Evolutionary conservation across 2,797 vertebrate genomes (phyloP).

Genomic region (Labroides dimidiatus): DNA sequence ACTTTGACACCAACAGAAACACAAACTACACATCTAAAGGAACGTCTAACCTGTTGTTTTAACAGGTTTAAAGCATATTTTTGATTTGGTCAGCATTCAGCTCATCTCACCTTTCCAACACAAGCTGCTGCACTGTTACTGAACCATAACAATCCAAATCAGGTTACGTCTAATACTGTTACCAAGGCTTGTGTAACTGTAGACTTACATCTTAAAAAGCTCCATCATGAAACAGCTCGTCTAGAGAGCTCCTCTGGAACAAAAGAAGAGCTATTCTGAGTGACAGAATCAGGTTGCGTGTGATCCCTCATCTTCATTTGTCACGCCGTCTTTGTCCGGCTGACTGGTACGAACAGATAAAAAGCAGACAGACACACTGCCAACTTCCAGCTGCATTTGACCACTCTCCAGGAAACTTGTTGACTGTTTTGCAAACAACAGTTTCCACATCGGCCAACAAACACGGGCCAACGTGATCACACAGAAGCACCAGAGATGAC

Average conservation of each 20-base stretch:
- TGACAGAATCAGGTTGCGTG: constrained; percentile 46
- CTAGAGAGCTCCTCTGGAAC: constrained; percentile 5
- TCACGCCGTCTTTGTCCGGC: constrained; percentile 25
- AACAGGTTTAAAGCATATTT: too few relatives aligned
- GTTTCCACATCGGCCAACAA: neutral
- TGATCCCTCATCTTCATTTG: constrained; percentile 30
- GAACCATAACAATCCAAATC: too few relatives aligned
- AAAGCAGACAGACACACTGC: neutral
- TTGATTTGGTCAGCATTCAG: too few relatives aligned
- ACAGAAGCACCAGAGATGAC: neutral
- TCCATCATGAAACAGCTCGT: neutral
- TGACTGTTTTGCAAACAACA: neutral
- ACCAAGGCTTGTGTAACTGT: neutral
- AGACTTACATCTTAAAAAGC: neutral
- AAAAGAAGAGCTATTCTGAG: constrained; percentile 23
- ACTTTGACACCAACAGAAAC: too few relatives aligned
- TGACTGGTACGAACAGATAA: constrained; percentile 20
- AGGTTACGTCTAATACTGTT: neutral
- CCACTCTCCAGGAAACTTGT: constrained; percentile 7
- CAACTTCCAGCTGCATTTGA: constrained; percentile 3
- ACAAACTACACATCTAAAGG: too few relatives aligned
- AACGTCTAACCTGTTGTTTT: too few relatives aligned
- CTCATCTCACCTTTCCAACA: too few relatives aligned
- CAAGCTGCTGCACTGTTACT: too few relatives aligned
- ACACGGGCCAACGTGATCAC: neutral